phyloP scores from a whole-genome alignment of 2,888 invertebrate species.

The Agriopis marginaria region DNA sequence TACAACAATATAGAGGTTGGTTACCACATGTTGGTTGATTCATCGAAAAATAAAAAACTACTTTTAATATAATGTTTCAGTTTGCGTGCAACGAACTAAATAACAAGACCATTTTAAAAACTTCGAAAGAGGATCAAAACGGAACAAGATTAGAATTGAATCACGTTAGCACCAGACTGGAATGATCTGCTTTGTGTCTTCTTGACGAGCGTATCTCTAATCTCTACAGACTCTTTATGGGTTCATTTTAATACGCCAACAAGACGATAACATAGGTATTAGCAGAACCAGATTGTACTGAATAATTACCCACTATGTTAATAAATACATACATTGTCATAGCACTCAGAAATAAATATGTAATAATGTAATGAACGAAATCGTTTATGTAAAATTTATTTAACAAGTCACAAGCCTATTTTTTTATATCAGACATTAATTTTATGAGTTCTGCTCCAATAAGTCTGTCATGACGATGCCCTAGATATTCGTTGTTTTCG shows the following conservation, averaged over 20 bases:
- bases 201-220: not conserved
- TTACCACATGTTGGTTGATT: no score
- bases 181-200: conserved; percentile 5
- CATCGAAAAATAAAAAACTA: no score
- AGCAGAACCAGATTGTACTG: no score
- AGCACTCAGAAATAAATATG: not conserved
- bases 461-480: conserved; percentile 27
- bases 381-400: conserved; percentile 23
- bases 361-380: conserved; percentile 1
- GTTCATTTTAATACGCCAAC: not conserved
- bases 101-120: conserved; percentile 5
- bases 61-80: not conserved
- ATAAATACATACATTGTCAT: not conserved
- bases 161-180: conserved; percentile 6
- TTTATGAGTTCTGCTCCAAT: conserved; percentile 23
- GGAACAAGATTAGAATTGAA: conserved; percentile 5
- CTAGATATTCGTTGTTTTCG: conserved; percentile 31
- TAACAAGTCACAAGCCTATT: conserved; percentile 9
- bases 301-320: no score
- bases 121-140: conserved; percentile 8
- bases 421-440: conserved; percentile 19
- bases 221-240: not conserved
- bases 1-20: no score
- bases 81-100: conserved; percentile 2
- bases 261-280: no score